Base-by-base conservation (phyloP, 2,113 vertebrate genomes). In the Benitochromis conjunctus region DNA sequence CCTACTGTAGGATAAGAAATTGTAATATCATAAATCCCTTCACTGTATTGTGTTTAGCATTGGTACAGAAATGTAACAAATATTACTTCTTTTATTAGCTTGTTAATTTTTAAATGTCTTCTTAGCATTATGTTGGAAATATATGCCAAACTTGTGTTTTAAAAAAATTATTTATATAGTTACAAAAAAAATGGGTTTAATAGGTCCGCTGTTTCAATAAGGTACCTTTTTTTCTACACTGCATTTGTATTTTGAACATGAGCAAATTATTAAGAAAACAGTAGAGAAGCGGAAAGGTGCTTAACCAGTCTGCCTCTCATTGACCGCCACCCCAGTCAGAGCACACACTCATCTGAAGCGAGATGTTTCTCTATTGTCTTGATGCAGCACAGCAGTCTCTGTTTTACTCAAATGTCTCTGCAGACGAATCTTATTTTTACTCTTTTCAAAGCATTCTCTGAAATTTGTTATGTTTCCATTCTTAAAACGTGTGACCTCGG, bases 401-500 rank as follows among this genome's bases (percentile, higher is more conserved):
- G 7, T 86, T 85, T 85, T 53, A 71, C 62, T 86, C 80, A 77
- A 46, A 85, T 46, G 58, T 90, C 53, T 85, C 83, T 77, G 41
- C 84, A 79, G 43, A 66, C 21, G 6, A 24, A 4, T 34, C 14
- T 43, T 64, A 16, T 16, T 86, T 60, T 81, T 55, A 90, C 76
- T 88, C 26, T 79, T 84, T 88, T 80, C 53, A 51, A 76, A 36
- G 48, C 66, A 51, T 53, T 86, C n/a, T 78, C 80, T 69, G 71
- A 77, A 56, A 69, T 82, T 84, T 76, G 54, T 16, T 82, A 81
- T 34, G 76, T 89, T 89, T 93, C 81, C 83, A 82, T 82, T 88
- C 85, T 79, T 24, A 31, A 62, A 89, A 81, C 80, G 92, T 88
- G 94, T 38, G 80, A 89, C 77, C 95, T 96, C 91, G 92, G 93